Conservation (phyloP, 1,140 invertebrate species). For the Drosophila pachea region DNA sequence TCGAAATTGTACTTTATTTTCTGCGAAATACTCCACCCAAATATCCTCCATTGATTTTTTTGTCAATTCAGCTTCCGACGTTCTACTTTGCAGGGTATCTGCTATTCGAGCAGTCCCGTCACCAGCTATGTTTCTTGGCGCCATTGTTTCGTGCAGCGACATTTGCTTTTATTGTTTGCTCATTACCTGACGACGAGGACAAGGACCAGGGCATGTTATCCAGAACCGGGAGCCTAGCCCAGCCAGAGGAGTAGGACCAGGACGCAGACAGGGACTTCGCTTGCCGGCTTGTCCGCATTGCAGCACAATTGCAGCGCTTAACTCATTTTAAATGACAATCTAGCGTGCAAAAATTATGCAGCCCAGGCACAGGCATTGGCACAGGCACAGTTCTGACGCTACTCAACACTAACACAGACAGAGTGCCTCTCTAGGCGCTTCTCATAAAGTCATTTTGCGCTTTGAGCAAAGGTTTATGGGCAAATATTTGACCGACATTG, state of each 20-base stretch:
- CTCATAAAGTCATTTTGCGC: conserved; percentile 15
- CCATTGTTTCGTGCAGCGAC: conserved; percentile 66
- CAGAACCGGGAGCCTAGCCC: conserved; percentile 1
- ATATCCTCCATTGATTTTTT: background rate
- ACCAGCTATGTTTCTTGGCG: conserved; percentile 20
- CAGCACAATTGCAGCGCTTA: conserved; percentile 67
- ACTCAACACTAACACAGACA: background rate
- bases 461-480: conserved; percentile 16
- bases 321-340: conserved; percentile 78
- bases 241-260: background rate
- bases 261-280: background rate
- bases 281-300: conserved; percentile 58
- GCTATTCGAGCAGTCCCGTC: background rate
- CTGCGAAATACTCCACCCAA: background rate
- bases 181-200: conserved; percentile 54
- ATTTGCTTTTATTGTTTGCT: conserved; percentile 77
- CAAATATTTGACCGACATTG: conserved; percentile 46
- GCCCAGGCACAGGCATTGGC: background rate
- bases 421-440: conserved; percentile 5
- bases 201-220: conserved; percentile 6
- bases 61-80: background rate
- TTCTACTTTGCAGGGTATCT: conserved; percentile 1
- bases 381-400: background rate
- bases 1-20: background rate
- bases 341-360: conserved; percentile 75